Evolutionary conservation across 2,888 invertebrate genomes (phyloP), one percentile per base, ranked within the genome.

Genomic region (Nomada fucata): DNA sequence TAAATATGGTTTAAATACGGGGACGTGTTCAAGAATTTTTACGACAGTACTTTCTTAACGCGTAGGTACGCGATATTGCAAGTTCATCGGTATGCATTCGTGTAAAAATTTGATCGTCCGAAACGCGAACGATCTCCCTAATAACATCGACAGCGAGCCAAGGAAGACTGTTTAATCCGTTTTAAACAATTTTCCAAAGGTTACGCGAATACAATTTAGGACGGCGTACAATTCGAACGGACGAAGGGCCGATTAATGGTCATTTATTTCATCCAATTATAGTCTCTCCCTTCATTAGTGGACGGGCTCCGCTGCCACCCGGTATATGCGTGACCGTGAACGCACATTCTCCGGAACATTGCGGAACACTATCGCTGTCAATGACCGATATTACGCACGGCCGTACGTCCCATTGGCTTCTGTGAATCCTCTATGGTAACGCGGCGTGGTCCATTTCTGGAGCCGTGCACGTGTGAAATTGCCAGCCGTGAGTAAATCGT

Each of bases 341-440:
- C 85, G 89, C 89, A 90, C 88, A 91, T 90, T 90, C 89, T 90
- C 88, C 85, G 88, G 88, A 88, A 89, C 86, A 82, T 88, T 89
- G 88, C 84, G 88, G 88, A 86, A 90, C 89, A 90, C 89, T 90
- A 89, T 91, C 90, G 83, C 91, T 91, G 91, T 91, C 92, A 92
- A 92, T 92, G 92, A 90, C 91, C 91, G 91, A 91, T 92, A 92
- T 92, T 90, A 91, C 90, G 89, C 89, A 89, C 85, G 87, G 82
- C 84, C 86, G 87, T 87, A 83, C 82, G 83, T 78, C 67, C 86
- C 79, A 82, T 77, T 76, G 71, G 83, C 89, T 86, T 81, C 86
- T 87, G 76, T 77, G 86, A 84, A 89, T 90, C 87, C 87, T 88
- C 87, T 84, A 88, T 91, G 86, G 86, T 86, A 89, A 90, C 88